Base-by-base conservation (phyloP, 2,888 invertebrate genomes). In the Dasypolia templi region DNA sequence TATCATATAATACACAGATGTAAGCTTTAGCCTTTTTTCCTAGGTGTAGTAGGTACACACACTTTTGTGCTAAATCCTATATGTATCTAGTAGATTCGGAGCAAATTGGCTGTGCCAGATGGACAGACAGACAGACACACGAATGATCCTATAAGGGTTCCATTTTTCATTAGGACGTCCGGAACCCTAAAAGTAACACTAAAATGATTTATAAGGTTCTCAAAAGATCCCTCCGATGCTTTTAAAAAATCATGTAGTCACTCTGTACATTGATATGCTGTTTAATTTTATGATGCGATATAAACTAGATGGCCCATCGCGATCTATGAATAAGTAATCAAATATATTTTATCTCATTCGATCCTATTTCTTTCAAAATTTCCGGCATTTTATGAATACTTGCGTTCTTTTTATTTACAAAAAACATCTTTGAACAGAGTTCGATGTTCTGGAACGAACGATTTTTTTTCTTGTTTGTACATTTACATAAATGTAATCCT, bases 241-340 rank as follows among this genome's bases (percentile, higher is more conserved):
- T 79, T 82, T 55, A 58, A 72, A 66, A 75, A 72, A 79, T 65
- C 71, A 66, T 75, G 79, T 75, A 82, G 82, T 68, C 58, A 58
- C 64, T 61, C 69, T 17, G 63, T 81, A 82, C 58, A 82, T 82
- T 68, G 75, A 72, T 75, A 75, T 72, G 76, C 72, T 69, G 72
- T 69, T 82, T 75, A 51, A 59, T 82, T 79, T 82, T 82, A 82
- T 83, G 83, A 82, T 67, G 62, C 66, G 58, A 75, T 75, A 82
- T 82, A 82, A 79, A 82, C 79, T 79, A 79, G 49, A 65, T 72
- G 59, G 83, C 81, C 83, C 79, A 82, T 82, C 75, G 75, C 75
- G 79, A 69, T 82, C 71, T 69, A 82, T 82, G 81, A 82, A 79
- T 83, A 82, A 82, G 83, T 75, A 82, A 82, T 69, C 72, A 72